Conservation (phyloP, 2,888 invertebrate species). For the Clanis bilineata region DNA sequence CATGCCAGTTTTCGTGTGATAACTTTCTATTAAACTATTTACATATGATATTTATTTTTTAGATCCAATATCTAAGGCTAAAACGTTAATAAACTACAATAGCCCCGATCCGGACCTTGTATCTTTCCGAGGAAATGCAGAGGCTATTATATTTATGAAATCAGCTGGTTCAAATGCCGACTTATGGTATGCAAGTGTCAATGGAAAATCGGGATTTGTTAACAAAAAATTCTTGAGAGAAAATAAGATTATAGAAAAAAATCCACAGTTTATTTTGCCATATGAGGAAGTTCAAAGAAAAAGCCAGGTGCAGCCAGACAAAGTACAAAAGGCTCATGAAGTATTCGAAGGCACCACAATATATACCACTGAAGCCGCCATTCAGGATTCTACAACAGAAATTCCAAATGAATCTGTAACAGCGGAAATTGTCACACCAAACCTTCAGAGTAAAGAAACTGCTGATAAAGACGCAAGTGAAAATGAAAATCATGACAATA, state of each 20-base stretch:
- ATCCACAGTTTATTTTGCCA: slow-evolving; percentile 58
- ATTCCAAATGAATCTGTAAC: slow-evolving; percentile 16
- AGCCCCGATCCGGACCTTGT: slow-evolving; percentile 81
- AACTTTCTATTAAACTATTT: slow-evolving; percentile 45
- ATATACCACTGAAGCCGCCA: slow-evolving; percentile 52
- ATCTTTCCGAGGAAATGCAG: slow-evolving; percentile 81
- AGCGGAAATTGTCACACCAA: slow-evolving; percentile 33
- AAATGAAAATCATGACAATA: slow-evolving; percentile 19
- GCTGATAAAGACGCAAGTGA: not conserved
- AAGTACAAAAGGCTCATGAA: slow-evolving; percentile 68
- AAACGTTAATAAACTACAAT: slow-evolving; percentile 80
- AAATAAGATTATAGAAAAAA: slow-evolving; percentile 70
- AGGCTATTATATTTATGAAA: slow-evolving; percentile 86
- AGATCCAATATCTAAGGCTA: slow-evolving; percentile 85
- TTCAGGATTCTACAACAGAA: slow-evolving; percentile 35
- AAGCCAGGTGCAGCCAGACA: slow-evolving; percentile 58
- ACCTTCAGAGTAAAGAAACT: slow-evolving; percentile 25
- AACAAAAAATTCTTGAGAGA: slow-evolving; percentile 84
- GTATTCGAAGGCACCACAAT: slow-evolving; percentile 87
- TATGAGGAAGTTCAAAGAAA: slow-evolving; percentile 34
- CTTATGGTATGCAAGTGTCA: slow-evolving; percentile 87
- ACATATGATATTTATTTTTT: slow-evolving; percentile 48
- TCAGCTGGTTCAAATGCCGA: slow-evolving; percentile 83
- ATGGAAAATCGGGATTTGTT: slow-evolving; percentile 86
- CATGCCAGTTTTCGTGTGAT: slow-evolving; percentile 40